Conservation (phyloP, 2,113 vertebrate genomes). For the Fulmarus glacialis region DNA sequence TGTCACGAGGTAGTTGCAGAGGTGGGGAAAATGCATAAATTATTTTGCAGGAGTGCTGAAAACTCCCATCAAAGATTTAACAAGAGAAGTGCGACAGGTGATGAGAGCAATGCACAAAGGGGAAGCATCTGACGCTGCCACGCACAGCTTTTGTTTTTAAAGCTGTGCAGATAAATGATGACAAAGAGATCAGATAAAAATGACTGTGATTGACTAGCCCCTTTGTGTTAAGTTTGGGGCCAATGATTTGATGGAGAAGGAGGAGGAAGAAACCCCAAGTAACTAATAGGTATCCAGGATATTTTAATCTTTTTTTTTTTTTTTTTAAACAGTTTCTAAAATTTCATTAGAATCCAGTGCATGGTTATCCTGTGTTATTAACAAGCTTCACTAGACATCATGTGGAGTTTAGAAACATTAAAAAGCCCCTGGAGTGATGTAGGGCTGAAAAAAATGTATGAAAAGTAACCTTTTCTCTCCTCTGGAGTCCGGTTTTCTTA, state of each 20-base stretch:
- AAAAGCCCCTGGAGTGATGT: neutral
- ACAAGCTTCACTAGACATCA: neutral
- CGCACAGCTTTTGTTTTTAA: slow-evolving; percentile 34
- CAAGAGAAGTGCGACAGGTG: slow-evolving; percentile 42
- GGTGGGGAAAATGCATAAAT: slow-evolving; percentile 55
- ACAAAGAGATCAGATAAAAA: slow-evolving; percentile 26
- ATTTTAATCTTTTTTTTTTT: neutral
- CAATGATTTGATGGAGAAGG: slow-evolving; percentile 7
- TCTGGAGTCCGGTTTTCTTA: neutral
- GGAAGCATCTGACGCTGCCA: neutral
- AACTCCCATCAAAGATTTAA: slow-evolving; percentile 11
- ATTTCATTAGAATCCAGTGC: slow-evolving; percentile 4
- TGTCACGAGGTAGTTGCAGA: slow-evolving; percentile 59
- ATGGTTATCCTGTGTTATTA: slow-evolving; percentile 30
- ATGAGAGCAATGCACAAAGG: slow-evolving; percentile 54
- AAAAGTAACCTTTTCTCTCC: neutral
- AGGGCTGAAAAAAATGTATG: neutral
- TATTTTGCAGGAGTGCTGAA: slow-evolving; percentile 32
- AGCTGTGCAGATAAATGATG: neutral
- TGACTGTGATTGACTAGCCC: slow-evolving; percentile 49
- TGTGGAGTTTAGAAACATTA: neutral
- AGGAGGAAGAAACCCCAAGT: neutral
- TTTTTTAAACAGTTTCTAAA: neutral
- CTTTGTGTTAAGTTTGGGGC: slow-evolving; percentile 31
- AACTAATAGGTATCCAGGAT: neutral